Base-by-base conservation (phyloP, 2,797 vertebrate species). In the Sebastes diaconus region DNA sequence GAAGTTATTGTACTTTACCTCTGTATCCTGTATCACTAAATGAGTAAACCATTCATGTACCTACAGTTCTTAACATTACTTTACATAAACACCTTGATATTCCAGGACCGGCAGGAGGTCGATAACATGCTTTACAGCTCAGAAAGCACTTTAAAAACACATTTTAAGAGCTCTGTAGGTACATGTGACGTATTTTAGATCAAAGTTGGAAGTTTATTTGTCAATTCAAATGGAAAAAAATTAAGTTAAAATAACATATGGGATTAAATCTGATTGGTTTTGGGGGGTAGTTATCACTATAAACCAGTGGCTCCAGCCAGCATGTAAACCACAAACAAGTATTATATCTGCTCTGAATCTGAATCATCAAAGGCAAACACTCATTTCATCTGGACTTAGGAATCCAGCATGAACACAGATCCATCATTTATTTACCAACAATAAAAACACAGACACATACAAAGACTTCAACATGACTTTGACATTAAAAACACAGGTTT, bases 401-500 rank as follows among this genome's bases (percentile, higher is more conserved):
- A 61, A 55, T 59, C 36, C 34, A 27, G 20, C 14, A 36, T 1
- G 13, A 63, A n/a, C 10, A 57, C 18, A 61, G 50, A 68, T 52
- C 6, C 14, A 68, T 75, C 18, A 85, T 88, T 84, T 88, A 88
- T 88, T 85, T 13, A 78, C 4, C n/a, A 78, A 72, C 13, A 39
- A 8, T n/a, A 46, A 73, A 64, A 30, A 77, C 42, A 77, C 22
- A 64, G 0, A 61, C 14, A 73, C 27, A 20, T 0, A 55, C 52
- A 55, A 10, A 32, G 32, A 32, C 32, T 32, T 3, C 30, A 32
- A 32, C 30, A 30, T 30, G 30, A 30, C 29, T 30, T 8, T 30
- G 30, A 32, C 30, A 32, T 32, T 34, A 11, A 46, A 46, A 79
- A 70, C 14, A 65, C 27, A 16, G 2, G 30, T 60, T 42, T 11